Percentiles rank a stretch among this genome's conserved stretches.
Conservation (phyloP, 2,113 vertebrate species). For the Mesembrinibis cayennensis region DNA sequence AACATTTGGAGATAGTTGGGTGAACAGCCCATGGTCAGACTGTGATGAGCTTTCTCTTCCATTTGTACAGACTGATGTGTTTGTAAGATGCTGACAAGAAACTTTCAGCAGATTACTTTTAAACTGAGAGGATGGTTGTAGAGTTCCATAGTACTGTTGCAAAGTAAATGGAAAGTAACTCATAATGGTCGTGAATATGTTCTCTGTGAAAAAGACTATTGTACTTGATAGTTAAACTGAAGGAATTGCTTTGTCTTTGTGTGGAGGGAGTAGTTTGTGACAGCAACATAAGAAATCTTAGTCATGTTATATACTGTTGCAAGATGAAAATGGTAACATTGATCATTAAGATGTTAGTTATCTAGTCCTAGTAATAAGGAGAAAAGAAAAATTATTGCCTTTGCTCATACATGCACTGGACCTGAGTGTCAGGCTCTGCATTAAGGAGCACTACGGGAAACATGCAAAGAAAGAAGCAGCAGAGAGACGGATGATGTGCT, state of each 20-base stretch:
- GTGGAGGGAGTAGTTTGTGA: neutral
- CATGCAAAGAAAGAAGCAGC: neutral
- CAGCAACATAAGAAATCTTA: neutral
- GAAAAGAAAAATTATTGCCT: neutral
- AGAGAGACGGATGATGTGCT: neutral
- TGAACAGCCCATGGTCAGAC: neutral
- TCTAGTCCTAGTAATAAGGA: neutral
- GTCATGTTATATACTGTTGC: neutral
- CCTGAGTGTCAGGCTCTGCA: neutral
- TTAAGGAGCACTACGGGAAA: neutral
- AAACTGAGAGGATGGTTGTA: neutral
- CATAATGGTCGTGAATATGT: neutral
- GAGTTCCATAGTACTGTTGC: neutral
- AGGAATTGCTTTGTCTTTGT: neutral
- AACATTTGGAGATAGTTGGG: neutral
- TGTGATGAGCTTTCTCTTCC: neutral
- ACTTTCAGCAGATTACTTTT: neutral
- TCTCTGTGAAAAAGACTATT: neutral
- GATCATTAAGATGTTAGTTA: neutral
- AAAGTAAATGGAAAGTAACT: neutral
- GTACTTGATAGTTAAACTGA: neutral
- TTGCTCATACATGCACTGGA: neutral
- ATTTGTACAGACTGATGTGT: neutral
- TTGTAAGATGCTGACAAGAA: neutral
- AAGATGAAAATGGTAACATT: neutral